These are phyloP conservation scores for Yponomeuta evonymella DNA, from an alignment of 2,888 invertebrate genomes.

Conservation along the genomic window DNA sequence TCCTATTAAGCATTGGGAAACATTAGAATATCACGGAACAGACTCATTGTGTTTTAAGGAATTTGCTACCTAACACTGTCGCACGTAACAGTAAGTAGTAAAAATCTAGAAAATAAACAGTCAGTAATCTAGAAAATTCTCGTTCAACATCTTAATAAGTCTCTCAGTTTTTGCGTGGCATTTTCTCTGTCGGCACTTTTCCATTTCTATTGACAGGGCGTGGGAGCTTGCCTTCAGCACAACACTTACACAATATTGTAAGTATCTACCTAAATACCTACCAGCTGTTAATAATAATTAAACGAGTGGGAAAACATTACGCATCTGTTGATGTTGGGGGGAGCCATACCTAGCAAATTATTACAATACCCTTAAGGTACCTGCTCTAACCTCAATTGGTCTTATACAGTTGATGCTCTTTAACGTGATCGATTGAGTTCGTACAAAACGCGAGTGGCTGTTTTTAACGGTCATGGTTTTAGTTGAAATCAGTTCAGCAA, in stretches of 20 bases:
- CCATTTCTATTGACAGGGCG: slow-evolving; percentile 8
- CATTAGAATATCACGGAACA: background rate
- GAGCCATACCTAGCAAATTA: too few species aligned
- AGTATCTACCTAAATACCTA: background rate
- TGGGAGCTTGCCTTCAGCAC: background rate
- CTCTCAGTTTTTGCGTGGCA: background rate
- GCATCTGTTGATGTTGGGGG: too few species aligned
- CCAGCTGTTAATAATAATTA: background rate
- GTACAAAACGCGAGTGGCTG: too few species aligned
- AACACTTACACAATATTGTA: background rate
- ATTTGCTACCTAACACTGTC: background rate
- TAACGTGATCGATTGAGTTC: too few species aligned
- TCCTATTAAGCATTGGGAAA: background rate
- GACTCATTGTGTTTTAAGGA: background rate
- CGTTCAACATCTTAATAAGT: background rate
- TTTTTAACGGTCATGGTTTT: too few species aligned
- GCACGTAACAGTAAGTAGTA: background rate
- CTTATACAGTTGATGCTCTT: too few species aligned
- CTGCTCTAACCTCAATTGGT: too few species aligned
- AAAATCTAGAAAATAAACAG: background rate
- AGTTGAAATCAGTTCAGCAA: too few species aligned
- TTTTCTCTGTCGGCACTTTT: slow-evolving; percentile 11
- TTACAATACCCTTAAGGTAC: too few species aligned
- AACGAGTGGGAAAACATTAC: too few species aligned
- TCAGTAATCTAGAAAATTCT: slow-evolving; percentile 2